Evolutionary conservation across 2,888 invertebrate species (phyloP).

Genomic region (Nomada ferruginata): DNA sequence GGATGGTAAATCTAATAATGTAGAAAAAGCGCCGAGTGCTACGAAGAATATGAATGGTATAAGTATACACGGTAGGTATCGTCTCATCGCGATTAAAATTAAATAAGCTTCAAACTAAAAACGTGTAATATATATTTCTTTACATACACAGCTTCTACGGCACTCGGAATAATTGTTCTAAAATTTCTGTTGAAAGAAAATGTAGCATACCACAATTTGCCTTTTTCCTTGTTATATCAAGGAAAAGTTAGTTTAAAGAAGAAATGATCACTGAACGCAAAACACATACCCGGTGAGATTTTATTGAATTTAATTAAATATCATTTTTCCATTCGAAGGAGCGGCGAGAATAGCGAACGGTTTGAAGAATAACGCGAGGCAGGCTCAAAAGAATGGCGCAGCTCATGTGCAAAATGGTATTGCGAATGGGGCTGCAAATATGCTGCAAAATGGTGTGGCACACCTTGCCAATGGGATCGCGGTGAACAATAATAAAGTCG

Average conservation of each 20-base stretch:
- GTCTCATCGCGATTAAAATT: not conserved
- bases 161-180: not conserved
- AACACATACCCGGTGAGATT: too few species aligned
- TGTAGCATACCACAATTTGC: too few species aligned
- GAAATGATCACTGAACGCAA: too few species aligned
- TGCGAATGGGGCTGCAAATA: constrained; percentile 73
- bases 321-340: constrained; percentile 32
- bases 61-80: constrained; percentile 49
- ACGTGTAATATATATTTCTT: not conserved
- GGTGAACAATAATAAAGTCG: constrained; percentile 74
- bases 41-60: constrained; percentile 62
- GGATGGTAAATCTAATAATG: constrained; percentile 83
- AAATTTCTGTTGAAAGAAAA: too few species aligned
- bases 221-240: too few species aligned
- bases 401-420: constrained; percentile 64
- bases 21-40: constrained; percentile 62
- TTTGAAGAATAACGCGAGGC: constrained; percentile 81
- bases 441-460: constrained; percentile 78
- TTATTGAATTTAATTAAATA: not conserved
- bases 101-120: not conserved
- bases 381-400: constrained; percentile 72
- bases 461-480: constrained; percentile 77
- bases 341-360: constrained; percentile 78
- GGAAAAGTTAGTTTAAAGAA: too few species aligned
- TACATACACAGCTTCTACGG: not conserved